Conservation (phyloP, 2,888 invertebrate genomes). For the Papilio elwesi region DNA sequence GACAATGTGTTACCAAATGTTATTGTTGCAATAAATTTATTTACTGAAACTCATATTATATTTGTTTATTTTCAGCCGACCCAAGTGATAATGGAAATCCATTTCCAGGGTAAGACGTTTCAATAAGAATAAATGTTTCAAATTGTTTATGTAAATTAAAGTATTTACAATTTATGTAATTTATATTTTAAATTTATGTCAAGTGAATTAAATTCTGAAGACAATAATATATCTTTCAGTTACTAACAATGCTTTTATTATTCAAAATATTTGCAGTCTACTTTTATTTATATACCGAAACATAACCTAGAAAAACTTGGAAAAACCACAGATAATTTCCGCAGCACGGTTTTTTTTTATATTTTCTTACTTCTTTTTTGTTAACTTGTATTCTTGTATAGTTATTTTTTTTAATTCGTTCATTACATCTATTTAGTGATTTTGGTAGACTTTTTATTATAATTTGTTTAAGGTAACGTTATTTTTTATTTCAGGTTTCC, state of each 20-base stretch:
- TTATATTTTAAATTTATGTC: too few species aligned
- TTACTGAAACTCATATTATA: background rate
- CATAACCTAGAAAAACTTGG: background rate
- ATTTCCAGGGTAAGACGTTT: constrained; percentile 36
- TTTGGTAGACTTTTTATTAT: background rate
- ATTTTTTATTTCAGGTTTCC: constrained; percentile 54
- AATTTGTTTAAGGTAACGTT: constrained; percentile 14
- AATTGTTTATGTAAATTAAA: too few species aligned
- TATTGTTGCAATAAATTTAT: too few species aligned
- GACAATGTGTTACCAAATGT: too few species aligned
- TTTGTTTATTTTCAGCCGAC: constrained; percentile 45
- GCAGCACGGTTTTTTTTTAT: background rate
- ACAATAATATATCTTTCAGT: too few species aligned
- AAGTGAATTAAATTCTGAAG: too few species aligned
- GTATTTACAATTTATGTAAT: too few species aligned
- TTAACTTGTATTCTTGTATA: background rate
- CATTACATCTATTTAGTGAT: background rate
- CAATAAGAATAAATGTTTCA: too few species aligned
- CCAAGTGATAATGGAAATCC: constrained; percentile 46
- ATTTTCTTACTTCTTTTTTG: background rate
- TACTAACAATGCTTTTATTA: too few species aligned
- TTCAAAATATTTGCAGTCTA: too few species aligned
- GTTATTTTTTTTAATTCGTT: background rate
- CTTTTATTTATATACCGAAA: background rate
- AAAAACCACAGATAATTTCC: background rate